Base-by-base conservation (phyloP, 2,888 invertebrate species). In the Anorthoa munda region DNA sequence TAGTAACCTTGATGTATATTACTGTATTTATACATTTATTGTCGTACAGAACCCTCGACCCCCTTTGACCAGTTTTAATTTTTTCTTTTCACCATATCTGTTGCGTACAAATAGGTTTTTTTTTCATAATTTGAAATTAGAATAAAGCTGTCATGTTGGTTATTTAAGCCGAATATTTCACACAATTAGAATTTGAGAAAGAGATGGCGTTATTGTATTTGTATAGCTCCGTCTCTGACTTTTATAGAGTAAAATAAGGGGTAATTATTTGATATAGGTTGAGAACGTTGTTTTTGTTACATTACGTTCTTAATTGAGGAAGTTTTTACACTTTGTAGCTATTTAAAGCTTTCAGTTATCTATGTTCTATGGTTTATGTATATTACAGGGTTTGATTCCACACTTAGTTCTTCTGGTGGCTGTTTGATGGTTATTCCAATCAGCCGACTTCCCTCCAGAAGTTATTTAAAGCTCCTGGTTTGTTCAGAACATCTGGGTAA, bases 91-190 rank as follows among this genome's bases (percentile, higher is more conserved):
- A 4, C 48, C 74, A 76, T 81, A 71, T 77, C 67, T 76, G 72
- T 68, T 66, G 74, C 72, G 51, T 85, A 81, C 78, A 81, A 84
- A 84, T 78, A 64, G 80, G 50, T 75, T 76, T 46, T 66, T 46
- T 70, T 64, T 72, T 58, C 15, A 15, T 75, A 78, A 82, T 78
- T 78, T 77, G 72, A 75, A 81, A 72, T 76, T 69, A 75, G 63
- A 76, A 83, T 75, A 71, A 72, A 77, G 55, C 56, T 53, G 61
- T 60, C 66, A 45, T 45, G 53, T 60, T 65, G 17, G 66, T 53
- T 53, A 48, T 64, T 77, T 72, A 55, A 50, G 59, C 26, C 55
- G 23, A 63, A 56, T 66, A 60, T 53, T 81, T 64, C 31, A 11
- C 13, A 56, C 21, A 26, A 15, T 66, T 59, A 18, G 11, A 17